These are phyloP conservation scores for Sminthurides bifidus DNA, from an alignment of 1,140 invertebrate genomes.

Conservation along the genomic window DNA sequence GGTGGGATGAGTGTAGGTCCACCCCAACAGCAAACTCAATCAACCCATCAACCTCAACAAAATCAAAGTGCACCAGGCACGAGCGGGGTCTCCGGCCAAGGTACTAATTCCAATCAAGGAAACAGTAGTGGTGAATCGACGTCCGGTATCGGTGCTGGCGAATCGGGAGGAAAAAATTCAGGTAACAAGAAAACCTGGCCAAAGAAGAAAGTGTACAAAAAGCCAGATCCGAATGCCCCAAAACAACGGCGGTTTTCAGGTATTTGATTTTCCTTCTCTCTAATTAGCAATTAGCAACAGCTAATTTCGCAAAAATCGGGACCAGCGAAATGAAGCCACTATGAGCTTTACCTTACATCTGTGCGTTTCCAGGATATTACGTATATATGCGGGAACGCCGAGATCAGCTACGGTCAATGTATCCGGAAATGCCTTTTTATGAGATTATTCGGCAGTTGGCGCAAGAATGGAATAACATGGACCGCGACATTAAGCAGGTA, in stretches of 20 bases:
- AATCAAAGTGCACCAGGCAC: constrained; percentile 16
- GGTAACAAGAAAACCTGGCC: constrained; percentile 31
- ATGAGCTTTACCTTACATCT: no score
- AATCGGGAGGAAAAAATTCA: constrained; percentile 14
- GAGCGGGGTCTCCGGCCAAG: constrained; percentile 11
- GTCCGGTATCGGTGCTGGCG: constrained; percentile 16
- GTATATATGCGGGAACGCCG: constrained; percentile 32
- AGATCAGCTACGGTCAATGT: constrained; percentile 32
- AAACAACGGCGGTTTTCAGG: constrained; percentile 32
- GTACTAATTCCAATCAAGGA: constrained; percentile 29
- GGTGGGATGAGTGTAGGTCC: constrained; percentile 24
- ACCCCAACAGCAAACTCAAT: constrained; percentile 27
- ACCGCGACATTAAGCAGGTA: constrained; percentile 31
- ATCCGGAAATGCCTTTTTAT: constrained; percentile 33
- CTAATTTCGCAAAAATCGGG: no score
- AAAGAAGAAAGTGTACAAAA: constrained; percentile 32
- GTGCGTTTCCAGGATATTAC: constrained; percentile 26
- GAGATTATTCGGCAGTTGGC: constrained; percentile 33
- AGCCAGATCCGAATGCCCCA: constrained; percentile 31
- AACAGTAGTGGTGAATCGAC: constrained; percentile 23
- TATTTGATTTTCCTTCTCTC: constrained; percentile 12
- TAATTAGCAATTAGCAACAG: no score
- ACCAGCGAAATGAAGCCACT: no score
- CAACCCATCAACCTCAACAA: constrained; percentile 28
- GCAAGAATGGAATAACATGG: constrained; percentile 33